These are phyloP conservation scores for Rhinogobius similis DNA, from an alignment of 2,113 vertebrate genomes.

Conservation along the genomic window DNA sequence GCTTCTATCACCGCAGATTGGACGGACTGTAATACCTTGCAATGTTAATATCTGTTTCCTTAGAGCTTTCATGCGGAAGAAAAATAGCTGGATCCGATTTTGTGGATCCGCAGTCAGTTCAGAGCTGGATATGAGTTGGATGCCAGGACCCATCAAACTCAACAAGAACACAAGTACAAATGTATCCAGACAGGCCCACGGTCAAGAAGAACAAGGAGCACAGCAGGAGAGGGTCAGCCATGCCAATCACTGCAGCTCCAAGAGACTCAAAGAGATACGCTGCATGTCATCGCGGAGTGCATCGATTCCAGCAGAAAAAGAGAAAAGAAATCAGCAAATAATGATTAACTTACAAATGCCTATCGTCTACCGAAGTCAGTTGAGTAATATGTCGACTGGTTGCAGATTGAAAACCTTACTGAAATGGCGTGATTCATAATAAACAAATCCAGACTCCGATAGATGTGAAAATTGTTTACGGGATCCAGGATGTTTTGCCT, in stretches of 20 bases:
- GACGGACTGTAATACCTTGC: constrained; percentile 18
- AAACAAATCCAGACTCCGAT: too few species aligned
- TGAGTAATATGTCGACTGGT: too few species aligned
- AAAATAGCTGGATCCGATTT: constrained; percentile 24
- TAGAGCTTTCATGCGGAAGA: constrained; percentile 16
- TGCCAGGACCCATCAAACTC: constrained; percentile 24
- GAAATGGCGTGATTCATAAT: too few species aligned
- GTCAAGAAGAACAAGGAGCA: constrained; percentile 12
- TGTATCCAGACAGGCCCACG: constrained; percentile 15
- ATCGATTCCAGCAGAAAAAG: too few species aligned
- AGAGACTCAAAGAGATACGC: background rate
- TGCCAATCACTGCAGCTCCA: constrained; percentile 22
- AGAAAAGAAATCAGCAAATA: background rate
- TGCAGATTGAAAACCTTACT: background rate
- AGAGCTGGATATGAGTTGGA: constrained; percentile 22
- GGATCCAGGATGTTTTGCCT: too few species aligned
- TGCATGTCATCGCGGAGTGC: background rate
- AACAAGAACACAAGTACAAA: constrained; percentile 32
- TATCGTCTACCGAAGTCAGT: too few species aligned
- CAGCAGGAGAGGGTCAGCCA: constrained; percentile 12
- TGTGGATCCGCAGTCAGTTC: constrained; percentile 38
- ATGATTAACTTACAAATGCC: background rate
- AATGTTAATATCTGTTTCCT: constrained; percentile 16
- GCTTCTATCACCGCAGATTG: constrained; percentile 2
- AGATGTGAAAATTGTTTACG: too few species aligned